Conservation (phyloP, 2,888 invertebrate genomes). For the Lobophora halterata region DNA sequence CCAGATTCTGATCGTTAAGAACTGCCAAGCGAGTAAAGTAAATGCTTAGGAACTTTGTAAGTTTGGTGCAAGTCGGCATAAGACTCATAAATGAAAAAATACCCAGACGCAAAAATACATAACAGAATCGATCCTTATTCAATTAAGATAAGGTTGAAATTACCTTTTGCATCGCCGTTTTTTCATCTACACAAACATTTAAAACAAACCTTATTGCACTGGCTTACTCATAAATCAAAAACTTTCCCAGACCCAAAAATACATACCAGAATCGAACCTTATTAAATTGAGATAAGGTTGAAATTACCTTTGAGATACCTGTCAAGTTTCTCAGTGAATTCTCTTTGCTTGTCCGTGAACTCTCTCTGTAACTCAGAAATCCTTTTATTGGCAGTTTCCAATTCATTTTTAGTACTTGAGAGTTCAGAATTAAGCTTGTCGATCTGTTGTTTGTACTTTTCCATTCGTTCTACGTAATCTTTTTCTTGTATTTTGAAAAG, state of each 20-base stretch:
- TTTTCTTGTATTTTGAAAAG: conserved; percentile 60
- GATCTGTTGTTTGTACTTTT: conserved; percentile 75
- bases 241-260: no score
- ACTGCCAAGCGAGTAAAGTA: no score
- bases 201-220: neutral
- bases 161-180: conserved; percentile 67
- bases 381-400: conserved; percentile 77
- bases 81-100: no score
- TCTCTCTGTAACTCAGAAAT: conserved; percentile 78
- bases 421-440: conserved; percentile 73
- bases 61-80: no score
- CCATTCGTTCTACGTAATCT: conserved; percentile 70
- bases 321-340: conserved; percentile 67
- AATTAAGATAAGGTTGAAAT: neutral
- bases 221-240: no score
- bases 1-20: no score
- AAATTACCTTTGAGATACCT: conserved; percentile 61
- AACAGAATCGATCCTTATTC: no score
- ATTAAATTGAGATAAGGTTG: neutral
- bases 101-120: no score
- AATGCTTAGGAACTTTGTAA: no score
- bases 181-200: conserved; percentile 53
- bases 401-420: conserved; percentile 70
- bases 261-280: no score
- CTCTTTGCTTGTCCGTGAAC: conserved; percentile 77